Evolutionary conservation across 2,797 vertebrate species (phyloP).

Genomic region (Cercopithecus neglectus): DNA sequence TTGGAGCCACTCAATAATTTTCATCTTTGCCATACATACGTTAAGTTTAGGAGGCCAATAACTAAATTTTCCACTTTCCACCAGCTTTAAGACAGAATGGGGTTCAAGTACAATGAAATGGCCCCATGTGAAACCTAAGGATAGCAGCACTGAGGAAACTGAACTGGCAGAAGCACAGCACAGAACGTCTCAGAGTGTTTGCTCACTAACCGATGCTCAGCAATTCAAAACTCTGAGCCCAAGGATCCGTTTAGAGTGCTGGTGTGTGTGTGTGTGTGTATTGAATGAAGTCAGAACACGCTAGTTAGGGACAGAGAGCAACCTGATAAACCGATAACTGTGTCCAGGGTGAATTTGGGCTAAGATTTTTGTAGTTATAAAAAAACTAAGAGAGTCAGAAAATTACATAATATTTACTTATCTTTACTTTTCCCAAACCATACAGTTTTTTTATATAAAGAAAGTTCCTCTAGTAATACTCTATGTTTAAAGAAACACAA

Average conservation of each 20-base stretch:
- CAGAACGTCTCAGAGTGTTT: not conserved
- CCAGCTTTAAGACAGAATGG: not conserved
- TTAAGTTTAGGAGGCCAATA: not conserved
- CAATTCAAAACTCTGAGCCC: not conserved
- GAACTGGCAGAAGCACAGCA: not conserved
- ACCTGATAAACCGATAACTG: not conserved
- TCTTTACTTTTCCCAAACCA: not conserved
- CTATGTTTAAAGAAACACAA: not conserved
- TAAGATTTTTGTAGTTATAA: not conserved
- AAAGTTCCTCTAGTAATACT: not conserved
- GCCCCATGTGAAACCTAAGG: not conserved
- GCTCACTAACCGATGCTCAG: not conserved
- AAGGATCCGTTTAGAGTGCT: not conserved
- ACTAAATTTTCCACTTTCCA: not conserved
- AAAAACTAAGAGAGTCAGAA: not conserved
- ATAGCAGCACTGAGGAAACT: not conserved
- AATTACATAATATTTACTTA: not conserved
- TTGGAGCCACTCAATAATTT: not conserved
- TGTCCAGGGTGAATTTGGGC: not conserved
- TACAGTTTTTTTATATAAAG: not conserved
- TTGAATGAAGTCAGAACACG: not conserved
- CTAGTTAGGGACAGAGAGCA: not conserved
- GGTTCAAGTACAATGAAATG: not conserved
- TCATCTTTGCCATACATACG: not conserved
- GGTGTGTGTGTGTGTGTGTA: not conserved